phyloP scores from a whole-genome alignment of 2,888 invertebrate species.

The Diadromus collaris region DNA sequence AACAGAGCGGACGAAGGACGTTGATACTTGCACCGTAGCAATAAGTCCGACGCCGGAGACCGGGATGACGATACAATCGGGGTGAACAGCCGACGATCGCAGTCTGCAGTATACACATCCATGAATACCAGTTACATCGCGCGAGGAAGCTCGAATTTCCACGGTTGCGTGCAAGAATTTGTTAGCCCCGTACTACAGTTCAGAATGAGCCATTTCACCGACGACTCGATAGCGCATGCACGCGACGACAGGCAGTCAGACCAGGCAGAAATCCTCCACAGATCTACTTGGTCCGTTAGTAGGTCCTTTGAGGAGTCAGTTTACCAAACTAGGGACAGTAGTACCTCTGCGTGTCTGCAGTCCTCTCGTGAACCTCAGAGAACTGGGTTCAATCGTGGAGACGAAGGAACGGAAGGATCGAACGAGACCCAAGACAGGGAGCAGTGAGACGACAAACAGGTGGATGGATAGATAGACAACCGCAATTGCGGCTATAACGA shows the following conservation, averaged over 20 bases:
- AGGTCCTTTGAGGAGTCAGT: slow-evolving; percentile 32
- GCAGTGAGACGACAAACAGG: slow-evolving; percentile 27
- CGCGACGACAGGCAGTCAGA: neutral
- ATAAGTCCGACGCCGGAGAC: neutral
- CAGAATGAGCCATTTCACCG: neutral
- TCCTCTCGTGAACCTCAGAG: slow-evolving; percentile 7
- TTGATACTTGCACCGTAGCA: neutral
- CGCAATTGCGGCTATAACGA: slow-evolving; percentile 14
- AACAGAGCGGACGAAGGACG: neutral
- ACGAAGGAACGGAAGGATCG: slow-evolving; percentile 1
- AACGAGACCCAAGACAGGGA: neutral
- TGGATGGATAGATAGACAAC: slow-evolving; percentile 1
- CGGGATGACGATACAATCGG: neutral
- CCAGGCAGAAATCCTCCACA: slow-evolving; percentile 16
- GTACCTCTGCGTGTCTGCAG: neutral
- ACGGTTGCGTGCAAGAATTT: slow-evolving; percentile 29
- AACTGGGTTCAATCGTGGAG: neutral
- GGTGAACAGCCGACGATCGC: slow-evolving; percentile 13
- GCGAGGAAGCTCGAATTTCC: neutral
- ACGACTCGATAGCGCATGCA: slow-evolving; percentile 8
- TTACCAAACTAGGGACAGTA: slow-evolving; percentile 9
- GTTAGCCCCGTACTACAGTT: neutral
- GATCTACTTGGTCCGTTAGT: slow-evolving; percentile 9
- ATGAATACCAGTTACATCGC: slow-evolving; percentile 3
- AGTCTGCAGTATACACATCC: neutral